These are phyloP conservation scores for Rynchops niger DNA, from an alignment of 2,113 vertebrate genomes.

Conservation along the genomic window DNA sequence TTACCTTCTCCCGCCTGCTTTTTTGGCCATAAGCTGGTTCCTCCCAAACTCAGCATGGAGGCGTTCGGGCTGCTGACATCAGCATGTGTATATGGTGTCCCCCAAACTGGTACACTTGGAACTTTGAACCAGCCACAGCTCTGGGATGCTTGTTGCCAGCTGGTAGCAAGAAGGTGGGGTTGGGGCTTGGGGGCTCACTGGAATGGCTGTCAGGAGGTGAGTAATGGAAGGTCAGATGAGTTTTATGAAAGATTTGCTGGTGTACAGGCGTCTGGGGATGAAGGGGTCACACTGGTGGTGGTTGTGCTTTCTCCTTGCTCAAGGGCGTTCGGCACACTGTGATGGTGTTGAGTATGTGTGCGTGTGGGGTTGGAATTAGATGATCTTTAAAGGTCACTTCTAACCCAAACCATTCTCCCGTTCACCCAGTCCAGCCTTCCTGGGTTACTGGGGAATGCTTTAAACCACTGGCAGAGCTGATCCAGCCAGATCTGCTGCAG, in stretches of 20 bases:
- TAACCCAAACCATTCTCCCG: background rate
- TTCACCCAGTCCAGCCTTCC: background rate
- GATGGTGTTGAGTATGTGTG: too few relatives aligned
- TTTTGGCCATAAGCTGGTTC: background rate
- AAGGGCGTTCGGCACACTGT: background rate
- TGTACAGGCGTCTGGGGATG: background rate
- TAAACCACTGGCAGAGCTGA: background rate
- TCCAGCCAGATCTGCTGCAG: background rate
- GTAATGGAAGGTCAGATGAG: background rate
- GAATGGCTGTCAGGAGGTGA: background rate
- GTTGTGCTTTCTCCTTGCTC: background rate
- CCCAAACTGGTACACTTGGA: background rate
- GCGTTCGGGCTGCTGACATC: background rate
- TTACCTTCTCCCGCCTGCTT: fast-evolving
- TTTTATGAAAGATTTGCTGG: background rate
- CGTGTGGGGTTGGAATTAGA: background rate
- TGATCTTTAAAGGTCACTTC: background rate
- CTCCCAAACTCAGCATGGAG: background rate
- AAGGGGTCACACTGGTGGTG: background rate
- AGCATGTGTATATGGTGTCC: fast-evolving
- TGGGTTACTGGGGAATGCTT: background rate
- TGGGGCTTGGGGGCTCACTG: too few relatives aligned
- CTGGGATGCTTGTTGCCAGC: background rate
- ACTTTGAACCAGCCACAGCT: background rate
- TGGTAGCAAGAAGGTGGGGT: background rate